A percentile compares a stretch with the other conserved stretches of the same genome.
These are phyloP conservation scores for Carcinoscorpius rotundicauda DNA, from an alignment of 1,140 invertebrate genomes.

Conservation along the genomic window DNA sequence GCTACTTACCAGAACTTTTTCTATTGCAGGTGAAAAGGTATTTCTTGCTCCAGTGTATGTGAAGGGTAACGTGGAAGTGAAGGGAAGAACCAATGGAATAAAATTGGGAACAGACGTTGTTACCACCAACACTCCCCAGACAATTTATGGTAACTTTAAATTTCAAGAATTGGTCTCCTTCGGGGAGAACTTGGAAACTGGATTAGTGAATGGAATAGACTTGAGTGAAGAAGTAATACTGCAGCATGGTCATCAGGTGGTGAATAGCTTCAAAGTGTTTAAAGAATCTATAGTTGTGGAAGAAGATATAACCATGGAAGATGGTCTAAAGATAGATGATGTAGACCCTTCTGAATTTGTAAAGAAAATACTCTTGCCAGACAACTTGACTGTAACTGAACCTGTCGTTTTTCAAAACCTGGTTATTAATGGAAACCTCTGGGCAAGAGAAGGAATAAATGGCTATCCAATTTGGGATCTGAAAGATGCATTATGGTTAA, in stretches of 20 bases:
- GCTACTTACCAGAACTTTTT: too few relatives aligned
- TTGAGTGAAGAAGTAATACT: constrained; percentile 1
- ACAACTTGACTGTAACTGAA: constrained; percentile 6
- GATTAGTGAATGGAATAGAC: constrained; percentile 6
- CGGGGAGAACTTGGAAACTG: not conserved
- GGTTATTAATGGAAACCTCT: constrained; percentile 2
- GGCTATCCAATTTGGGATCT: constrained; percentile 5
- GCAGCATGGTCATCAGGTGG: not conserved
- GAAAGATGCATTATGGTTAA: constrained; percentile 5
- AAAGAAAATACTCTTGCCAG: constrained; percentile 5
- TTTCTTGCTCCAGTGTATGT: not conserved
- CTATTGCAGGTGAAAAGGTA: not conserved
- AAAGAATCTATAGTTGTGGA: not conserved
- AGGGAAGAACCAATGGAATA: not conserved
- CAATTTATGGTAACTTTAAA: not conserved
- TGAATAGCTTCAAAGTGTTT: constrained; percentile 5
- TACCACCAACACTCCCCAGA: constrained; percentile 6
- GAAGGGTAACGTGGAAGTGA: not conserved
- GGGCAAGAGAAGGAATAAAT: constrained; percentile 6
- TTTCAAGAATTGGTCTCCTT: not conserved
- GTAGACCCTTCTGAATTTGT: constrained; percentile 12
- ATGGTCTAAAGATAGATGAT: constrained; percentile 7
- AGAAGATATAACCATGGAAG: constrained; percentile 6
- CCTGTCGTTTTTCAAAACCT: constrained; percentile 4
- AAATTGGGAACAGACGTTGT: not conserved